Conservation (phyloP, 2,888 invertebrate species). For the Parelbella ahira region DNA sequence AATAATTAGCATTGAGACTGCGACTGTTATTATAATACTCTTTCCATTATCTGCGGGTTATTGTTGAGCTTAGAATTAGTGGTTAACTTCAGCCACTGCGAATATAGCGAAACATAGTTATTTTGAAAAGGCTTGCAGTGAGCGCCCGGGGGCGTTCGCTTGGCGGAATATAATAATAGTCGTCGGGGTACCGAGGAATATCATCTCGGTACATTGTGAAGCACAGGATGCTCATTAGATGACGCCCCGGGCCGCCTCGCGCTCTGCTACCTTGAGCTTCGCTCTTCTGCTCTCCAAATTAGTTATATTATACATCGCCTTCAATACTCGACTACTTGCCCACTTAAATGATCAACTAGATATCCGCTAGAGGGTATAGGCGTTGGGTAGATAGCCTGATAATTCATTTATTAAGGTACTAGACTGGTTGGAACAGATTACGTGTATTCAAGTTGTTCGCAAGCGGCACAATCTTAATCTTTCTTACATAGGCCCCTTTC, state of each 20-base stretch:
- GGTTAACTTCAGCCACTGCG: slow-evolving; percentile 44
- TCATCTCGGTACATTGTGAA: slow-evolving; percentile 75
- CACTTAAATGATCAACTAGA: slow-evolving; percentile 27
- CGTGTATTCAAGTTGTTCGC: slow-evolving; percentile 3
- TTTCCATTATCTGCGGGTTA: slow-evolving; percentile 19
- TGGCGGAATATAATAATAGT: slow-evolving; percentile 73
- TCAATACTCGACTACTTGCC: slow-evolving; percentile 31
- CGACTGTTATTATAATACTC: slow-evolving; percentile 6
- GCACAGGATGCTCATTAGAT: slow-evolving; percentile 78
- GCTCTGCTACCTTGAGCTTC: slow-evolving; percentile 34
- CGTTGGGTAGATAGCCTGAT: slow-evolving; percentile 5
- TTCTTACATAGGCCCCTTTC: slow-evolving; percentile 1
- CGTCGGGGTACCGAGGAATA: slow-evolving; percentile 66
- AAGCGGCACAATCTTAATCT: background rate
- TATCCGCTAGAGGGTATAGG: background rate
- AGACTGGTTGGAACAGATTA: background rate
- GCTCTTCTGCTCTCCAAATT: slow-evolving; percentile 33
- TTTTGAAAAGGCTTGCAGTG: slow-evolving; percentile 66
- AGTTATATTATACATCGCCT: slow-evolving; percentile 36
- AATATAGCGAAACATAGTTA: slow-evolving; percentile 57
- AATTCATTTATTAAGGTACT: slow-evolving; percentile 1
- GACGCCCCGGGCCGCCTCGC: slow-evolving; percentile 58
- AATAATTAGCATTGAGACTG: slow-evolving; percentile 22
- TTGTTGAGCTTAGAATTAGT: slow-evolving; percentile 47
- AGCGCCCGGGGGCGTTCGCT: slow-evolving; percentile 52